Conservation (phyloP, 2,797 vertebrate species). For the Caiman crocodilus region DNA sequence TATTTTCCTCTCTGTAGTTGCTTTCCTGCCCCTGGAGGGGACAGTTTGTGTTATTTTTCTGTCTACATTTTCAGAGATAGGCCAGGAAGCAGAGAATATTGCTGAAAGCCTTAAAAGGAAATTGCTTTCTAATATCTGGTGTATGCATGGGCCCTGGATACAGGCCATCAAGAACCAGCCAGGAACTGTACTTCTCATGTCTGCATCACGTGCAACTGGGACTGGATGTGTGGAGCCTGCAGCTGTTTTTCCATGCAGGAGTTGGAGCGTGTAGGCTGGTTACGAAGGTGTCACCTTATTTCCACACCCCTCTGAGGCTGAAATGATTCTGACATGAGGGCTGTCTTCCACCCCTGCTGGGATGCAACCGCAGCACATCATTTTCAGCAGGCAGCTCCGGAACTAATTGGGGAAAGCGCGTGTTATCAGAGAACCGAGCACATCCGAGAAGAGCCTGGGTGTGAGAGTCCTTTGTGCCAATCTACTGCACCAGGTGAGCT, state of each 20-base stretch:
- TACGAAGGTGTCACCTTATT: slow-evolving; percentile 45
- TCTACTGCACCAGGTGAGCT: neutral
- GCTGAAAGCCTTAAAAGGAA: neutral
- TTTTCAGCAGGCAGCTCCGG: slow-evolving; percentile 36
- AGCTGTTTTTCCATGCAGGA: neutral
- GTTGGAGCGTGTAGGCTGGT: neutral
- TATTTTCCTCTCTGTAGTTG: neutral
- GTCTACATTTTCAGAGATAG: neutral
- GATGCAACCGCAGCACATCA: slow-evolving; percentile 25
- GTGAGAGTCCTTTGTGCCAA: neutral
- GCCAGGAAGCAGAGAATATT: neutral
- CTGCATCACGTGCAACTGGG: neutral
- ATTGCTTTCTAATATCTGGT: neutral
- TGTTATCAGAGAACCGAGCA: neutral
- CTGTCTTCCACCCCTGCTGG: neutral
- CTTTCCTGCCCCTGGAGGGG: neutral
- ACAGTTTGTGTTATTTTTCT: neutral
- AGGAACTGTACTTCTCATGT: neutral
- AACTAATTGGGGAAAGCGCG: neutral
- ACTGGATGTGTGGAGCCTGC: neutral
- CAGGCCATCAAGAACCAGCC: neutral
- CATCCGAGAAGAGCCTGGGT: neutral
- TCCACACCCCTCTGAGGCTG: slow-evolving; percentile 7
- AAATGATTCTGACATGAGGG: neutral
- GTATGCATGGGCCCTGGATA: neutral